Percentiles rank a stretch among this genome's conserved stretches.
Evolutionary conservation across 2,888 invertebrate species (phyloP).

Genomic region (Xanthorhoe spadicearia): DNA sequence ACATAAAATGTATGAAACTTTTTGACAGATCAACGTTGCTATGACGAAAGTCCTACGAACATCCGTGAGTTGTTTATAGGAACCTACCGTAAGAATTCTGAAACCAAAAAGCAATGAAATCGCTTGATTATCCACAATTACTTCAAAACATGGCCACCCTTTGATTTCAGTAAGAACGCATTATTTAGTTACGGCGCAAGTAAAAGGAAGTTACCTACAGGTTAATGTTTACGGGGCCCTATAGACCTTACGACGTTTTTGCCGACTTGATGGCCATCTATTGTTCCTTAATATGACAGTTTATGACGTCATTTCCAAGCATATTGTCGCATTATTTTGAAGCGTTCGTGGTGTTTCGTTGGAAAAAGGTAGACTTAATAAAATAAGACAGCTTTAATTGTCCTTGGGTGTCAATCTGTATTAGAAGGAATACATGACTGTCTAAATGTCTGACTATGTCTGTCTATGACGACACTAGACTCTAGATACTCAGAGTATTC

Average conservation of each 20-base stretch:
- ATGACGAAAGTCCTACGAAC: too few species aligned
- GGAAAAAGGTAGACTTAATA: background rate
- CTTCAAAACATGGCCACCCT: constrained; percentile 17
- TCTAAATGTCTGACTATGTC: too few species aligned
- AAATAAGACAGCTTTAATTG: too few species aligned
- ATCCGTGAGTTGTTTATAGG: too few species aligned
- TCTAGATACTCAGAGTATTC: too few species aligned
- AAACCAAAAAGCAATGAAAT: too few species aligned
- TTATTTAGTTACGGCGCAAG: constrained; percentile 31
- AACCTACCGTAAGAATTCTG: too few species aligned
- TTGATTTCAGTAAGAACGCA: constrained; percentile 13
- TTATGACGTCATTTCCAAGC: constrained; percentile 29
- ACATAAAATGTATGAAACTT: too few species aligned
- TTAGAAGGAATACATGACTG: too few species aligned
- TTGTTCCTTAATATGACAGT: constrained; percentile 32
- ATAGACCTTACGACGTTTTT: constrained; percentile 44
- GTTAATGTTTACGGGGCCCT: constrained; percentile 43
- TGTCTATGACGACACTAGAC: too few species aligned
- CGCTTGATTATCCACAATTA: background rate
- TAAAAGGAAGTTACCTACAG: constrained; percentile 36
- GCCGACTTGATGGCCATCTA: constrained; percentile 30
- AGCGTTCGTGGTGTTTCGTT: background rate
- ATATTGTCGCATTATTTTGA: constrained; percentile 24
- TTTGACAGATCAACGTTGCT: too few species aligned
- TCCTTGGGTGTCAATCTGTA: too few species aligned